Conservation (phyloP, 2,113 vertebrate genomes). For the Actenoides hombroni region DNA sequence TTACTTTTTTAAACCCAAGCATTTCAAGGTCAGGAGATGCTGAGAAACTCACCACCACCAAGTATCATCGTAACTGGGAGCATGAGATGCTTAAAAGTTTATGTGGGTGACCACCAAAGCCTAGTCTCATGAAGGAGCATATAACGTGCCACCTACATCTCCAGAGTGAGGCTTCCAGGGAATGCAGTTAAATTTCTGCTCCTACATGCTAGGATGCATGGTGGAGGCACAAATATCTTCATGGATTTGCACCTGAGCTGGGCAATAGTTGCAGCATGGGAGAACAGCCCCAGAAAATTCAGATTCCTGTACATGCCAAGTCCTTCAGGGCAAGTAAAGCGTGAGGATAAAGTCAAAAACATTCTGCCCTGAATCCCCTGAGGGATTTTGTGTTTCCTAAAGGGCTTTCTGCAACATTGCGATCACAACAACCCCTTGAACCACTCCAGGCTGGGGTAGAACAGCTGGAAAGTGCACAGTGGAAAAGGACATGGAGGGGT, state of each 20-base stretch:
- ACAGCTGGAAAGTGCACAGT: no score
- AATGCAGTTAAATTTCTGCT: not conserved
- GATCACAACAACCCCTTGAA: not conserved
- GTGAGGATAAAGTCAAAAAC: not conserved
- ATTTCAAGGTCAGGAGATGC: not conserved
- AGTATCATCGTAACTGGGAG: not conserved
- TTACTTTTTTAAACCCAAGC: not conserved
- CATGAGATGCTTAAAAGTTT: not conserved
- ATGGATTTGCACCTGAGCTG: not conserved
- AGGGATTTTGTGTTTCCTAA: not conserved
- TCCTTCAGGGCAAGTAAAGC: not conserved
- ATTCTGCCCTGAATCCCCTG: not conserved
- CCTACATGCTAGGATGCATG: accelerated
- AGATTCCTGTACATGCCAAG: accelerated
- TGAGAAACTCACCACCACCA: not conserved
- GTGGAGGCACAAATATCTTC: not conserved
- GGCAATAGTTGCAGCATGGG: not conserved
- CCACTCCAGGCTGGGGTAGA: no score
- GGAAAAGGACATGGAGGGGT: no score
- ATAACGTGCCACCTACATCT: not conserved
- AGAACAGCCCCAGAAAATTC: not conserved
- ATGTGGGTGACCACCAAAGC: not conserved
- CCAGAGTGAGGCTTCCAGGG: not conserved
- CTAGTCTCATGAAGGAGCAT: not conserved
- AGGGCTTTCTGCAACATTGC: not conserved